These are phyloP conservation scores for Drosophila ercepeae DNA, from an alignment of 1,140 invertebrate species.

Conservation along the genomic window DNA sequence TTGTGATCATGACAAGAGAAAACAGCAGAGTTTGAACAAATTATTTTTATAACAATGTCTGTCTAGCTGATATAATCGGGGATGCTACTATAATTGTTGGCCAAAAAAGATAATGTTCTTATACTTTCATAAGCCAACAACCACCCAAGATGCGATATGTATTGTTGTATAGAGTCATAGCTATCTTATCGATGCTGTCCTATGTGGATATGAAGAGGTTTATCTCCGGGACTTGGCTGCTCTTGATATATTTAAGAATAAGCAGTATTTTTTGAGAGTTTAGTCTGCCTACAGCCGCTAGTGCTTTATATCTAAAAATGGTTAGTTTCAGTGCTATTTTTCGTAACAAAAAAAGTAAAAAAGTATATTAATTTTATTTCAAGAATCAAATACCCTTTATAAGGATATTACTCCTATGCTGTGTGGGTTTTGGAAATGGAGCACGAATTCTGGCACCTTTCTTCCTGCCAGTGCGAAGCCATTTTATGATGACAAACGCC, in stretches of 20 bases:
- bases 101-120: background rate
- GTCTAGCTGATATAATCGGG: background rate
- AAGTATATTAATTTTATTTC: background rate
- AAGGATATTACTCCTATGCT: background rate
- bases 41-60: background rate
- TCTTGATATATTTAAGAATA: background rate
- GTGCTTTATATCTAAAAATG: slow-evolving; percentile 1
- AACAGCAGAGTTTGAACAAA: too few relatives aligned
- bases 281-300: background rate
- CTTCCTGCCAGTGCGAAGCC: slow-evolving; percentile 68
- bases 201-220: background rate
- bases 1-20: too few relatives aligned
- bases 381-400: background rate
- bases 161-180: background rate
- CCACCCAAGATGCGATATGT: background rate
- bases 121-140: background rate
- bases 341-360: background rate
- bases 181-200: background rate
- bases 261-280: background rate
- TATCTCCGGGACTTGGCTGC: background rate
- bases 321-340: background rate
- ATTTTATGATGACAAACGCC: slow-evolving; percentile 69
- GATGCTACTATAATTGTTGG: background rate
- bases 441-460: slow-evolving; percentile 62
- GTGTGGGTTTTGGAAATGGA: slow-evolving; percentile 3